Evolutionary conservation across 1,140 invertebrate genomes (phyloP), one percentile per base, ranked within the genome.

Genomic region (Calephelis virginiensis): DNA sequence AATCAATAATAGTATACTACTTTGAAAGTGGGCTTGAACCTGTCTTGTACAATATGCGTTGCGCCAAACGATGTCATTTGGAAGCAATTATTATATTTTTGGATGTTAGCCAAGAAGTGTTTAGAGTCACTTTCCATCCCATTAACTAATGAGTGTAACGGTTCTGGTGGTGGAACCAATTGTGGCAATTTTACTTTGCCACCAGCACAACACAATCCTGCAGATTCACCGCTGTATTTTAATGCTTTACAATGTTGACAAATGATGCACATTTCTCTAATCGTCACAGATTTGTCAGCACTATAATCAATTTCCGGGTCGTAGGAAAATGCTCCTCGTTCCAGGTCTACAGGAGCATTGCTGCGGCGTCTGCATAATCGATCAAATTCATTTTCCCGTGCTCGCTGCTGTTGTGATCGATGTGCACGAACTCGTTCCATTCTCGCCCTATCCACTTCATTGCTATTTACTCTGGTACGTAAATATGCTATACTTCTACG

Each of bases 1-100:
- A n/a, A n/a, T n/a, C n/a, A n/a, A n/a, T n/a, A n/a, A n/a, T 47
- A 4, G 12, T 47, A 47, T 47, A 47, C 5, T 53, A 53, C 50
- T 3, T 76, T 73, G 59, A 74, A 77, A 70, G 63, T 69, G 17
- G 67, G 62, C 67, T 61, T 69, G 46, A 69, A 65, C 62, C 70
- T 61, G 59, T 69, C 61, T 60, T 56, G 63, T 53, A 67, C 60
- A 6, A 73, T 70, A 14, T 73, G 72, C 63, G 72, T 75, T 61
- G 76, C 75, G 45, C 81, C 84, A 65, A 91, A 83, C 46, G 86
- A 91, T 53, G 80, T 84, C 75, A 90, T 85, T 64, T 85, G 75
- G 53, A 90, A 83, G 38, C 74, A 76, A 59, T 65, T 77, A 13
- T 71, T 68, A 50, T 70, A 68, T 50, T 68, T 40, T 28, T 71